Percentiles rank a stretch among this genome's conserved stretches.
Evolutionary conservation across 2,113 vertebrate species (phyloP).

Genomic region (Vulpes lagopus): DNA sequence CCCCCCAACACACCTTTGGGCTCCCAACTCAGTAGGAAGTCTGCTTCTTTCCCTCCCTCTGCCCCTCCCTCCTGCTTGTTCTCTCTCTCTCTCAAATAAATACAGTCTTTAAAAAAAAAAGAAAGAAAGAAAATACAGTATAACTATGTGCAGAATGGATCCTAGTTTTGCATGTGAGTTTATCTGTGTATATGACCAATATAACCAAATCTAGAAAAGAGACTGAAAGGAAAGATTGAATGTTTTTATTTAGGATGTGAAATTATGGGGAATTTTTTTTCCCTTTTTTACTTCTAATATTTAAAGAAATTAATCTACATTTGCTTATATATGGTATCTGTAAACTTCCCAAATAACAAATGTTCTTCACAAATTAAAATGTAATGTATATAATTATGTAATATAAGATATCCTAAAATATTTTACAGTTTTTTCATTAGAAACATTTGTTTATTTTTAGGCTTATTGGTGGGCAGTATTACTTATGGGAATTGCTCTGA

Average conservation of each 20-base stretch:
- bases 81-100: no score
- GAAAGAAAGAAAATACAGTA: neutral
- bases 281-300: neutral
- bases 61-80: no score
- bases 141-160: neutral
- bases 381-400: neutral
- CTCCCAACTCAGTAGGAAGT: no score
- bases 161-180: neutral
- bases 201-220: neutral
- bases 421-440: constrained; percentile 8
- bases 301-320: constrained; percentile 9
- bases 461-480: constrained; percentile 98
- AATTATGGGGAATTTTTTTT: neutral
- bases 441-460: constrained; percentile 85
- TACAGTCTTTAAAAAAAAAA: no score
- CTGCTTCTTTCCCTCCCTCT: no score
- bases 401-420: neutral
- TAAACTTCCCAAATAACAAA: neutral
- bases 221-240: neutral
- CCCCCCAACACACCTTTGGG: no score
- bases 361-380: constrained; percentile 51
- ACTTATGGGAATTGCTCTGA: constrained; percentile 97
- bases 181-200: neutral
- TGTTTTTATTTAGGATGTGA: neutral
- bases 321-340: neutral